Evolutionary conservation across 1,140 invertebrate species (phyloP), one percentile per base, ranked within the genome.

Genomic region (Drosophila ercepeae): DNA sequence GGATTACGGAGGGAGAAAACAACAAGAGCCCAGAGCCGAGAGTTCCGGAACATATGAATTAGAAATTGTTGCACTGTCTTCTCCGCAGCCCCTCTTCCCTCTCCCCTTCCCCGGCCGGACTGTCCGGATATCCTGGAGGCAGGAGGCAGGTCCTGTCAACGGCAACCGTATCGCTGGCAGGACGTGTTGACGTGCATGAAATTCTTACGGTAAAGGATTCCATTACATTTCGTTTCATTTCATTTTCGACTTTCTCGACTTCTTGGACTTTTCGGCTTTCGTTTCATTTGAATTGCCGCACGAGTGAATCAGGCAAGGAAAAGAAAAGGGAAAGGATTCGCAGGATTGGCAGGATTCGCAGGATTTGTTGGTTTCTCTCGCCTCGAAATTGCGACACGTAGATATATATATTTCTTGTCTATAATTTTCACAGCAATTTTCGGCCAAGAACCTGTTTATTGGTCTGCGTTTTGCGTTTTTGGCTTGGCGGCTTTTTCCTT

Each of bases 161-260:
- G 75, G 53, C 34, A 39, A 39, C 36, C 36, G 48, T 81, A 72
- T 73, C 76, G 72, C 69, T 51, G 61, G 55, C 57, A 65, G 83
- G 69, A 88, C 82, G 81, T 82, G 79, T 82, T 89, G 77, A 89
- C 77, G 86, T 89, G 77, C 77, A 81, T 82, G 71, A 89, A 89
- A 86, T 89, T 86, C 78, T 76, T 86, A 84, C 65, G 77, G 79
- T 67, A 89, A 89, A 89, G 86, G 71, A 89, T 89, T 86, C 65
- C 71, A 78, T 75, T 89, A 73, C 81, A 68, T 76, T 81, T 63
- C 71, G 50, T 73, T 67, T 51, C 70, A 59, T 61, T 55, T 52
- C 63, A 48, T 74, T 54, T 32, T 32, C 29, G 29, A 29, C 27
- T 29, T 9, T 29, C 9, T 29, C 27, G 27, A 11, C 29, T n/a